Percentiles rank a stretch among this genome's conserved stretches.
Evolutionary conservation across 2,797 vertebrate species (phyloP).

Genomic region (Tinamus major): DNA sequence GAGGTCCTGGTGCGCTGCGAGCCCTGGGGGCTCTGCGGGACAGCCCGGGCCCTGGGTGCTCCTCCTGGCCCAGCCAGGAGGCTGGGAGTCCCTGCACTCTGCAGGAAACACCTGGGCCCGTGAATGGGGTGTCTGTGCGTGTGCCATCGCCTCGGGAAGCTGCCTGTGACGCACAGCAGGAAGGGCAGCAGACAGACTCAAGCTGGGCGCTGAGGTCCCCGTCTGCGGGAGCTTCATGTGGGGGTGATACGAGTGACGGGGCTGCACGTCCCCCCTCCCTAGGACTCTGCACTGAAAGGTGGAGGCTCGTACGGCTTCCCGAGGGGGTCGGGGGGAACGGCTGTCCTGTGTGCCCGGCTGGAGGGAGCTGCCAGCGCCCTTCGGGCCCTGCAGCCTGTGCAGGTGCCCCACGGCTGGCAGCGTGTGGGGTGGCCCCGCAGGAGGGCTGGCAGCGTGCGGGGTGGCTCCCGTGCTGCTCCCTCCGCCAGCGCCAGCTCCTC

Average conservation of each 20-base stretch:
- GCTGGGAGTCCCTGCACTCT: background rate
- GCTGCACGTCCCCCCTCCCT: no score
- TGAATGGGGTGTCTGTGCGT: accelerated
- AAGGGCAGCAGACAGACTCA: conserved; percentile 16
- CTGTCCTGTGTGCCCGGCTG: background rate
- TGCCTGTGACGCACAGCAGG: background rate
- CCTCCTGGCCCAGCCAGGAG: background rate
- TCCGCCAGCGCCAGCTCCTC: accelerated
- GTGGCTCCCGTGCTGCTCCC: background rate
- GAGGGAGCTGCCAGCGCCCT: accelerated
- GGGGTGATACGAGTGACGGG: background rate
- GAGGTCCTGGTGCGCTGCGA: no score
- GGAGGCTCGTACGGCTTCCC: background rate
- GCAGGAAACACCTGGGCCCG: background rate
- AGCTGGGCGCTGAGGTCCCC: background rate
- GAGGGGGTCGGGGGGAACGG: background rate
- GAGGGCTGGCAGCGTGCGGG: accelerated
- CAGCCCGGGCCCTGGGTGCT: background rate
- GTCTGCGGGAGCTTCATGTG: no score
- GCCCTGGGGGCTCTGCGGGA: no score
- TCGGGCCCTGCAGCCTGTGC: no score
- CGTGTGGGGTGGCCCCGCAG: background rate
- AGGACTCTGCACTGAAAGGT: no score
- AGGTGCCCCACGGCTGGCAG: background rate
- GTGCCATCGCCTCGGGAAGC: background rate